phyloP scores from a whole-genome alignment of 2,888 invertebrate species.

The Dasypolia templi region DNA sequence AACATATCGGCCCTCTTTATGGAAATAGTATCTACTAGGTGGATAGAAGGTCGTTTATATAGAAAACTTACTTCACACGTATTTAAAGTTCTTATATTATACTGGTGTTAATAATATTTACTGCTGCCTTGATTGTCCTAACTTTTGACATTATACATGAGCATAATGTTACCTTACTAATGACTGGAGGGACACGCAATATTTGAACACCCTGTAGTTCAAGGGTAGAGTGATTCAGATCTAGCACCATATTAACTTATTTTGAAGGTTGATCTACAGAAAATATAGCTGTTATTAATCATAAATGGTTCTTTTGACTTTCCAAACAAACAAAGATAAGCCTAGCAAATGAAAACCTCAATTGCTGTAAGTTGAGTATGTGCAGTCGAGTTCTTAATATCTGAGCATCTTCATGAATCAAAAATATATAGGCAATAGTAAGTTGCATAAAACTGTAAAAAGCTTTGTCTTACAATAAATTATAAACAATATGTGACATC shows the following conservation, averaged over 20 bases:
- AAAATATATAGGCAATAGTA: no score
- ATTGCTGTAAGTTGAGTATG: not conserved
- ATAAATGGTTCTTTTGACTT: slow-evolving; percentile 28
- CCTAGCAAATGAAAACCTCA: not conserved
- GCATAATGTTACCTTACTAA: slow-evolving; percentile 60
- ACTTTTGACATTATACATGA: slow-evolving; percentile 60
- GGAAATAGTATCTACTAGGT: no score
- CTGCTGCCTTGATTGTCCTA: slow-evolving; percentile 40
- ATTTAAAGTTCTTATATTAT: slow-evolving; percentile 7
- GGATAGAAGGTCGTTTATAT: not conserved
- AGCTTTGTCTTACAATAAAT: no score
- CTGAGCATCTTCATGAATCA: no score
- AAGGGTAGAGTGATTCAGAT: slow-evolving; percentile 63
- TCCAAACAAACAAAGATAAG: slow-evolving; percentile 20
- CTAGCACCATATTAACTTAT: slow-evolving; percentile 45
- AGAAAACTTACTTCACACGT: slow-evolving; percentile 4
- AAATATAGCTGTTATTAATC: slow-evolving; percentile 36
- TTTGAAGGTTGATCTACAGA: slow-evolving; percentile 57
- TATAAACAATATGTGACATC: no score
- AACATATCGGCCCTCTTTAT: not conserved
- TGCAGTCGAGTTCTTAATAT: no score
- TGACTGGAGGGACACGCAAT: slow-evolving; percentile 64
- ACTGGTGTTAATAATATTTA: slow-evolving; percentile 24
- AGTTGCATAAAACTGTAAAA: no score
- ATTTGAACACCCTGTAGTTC: slow-evolving; percentile 58